Base-by-base conservation (phyloP, 2,797 vertebrate species). In the Tragelaphus eurycerus region DNA sequence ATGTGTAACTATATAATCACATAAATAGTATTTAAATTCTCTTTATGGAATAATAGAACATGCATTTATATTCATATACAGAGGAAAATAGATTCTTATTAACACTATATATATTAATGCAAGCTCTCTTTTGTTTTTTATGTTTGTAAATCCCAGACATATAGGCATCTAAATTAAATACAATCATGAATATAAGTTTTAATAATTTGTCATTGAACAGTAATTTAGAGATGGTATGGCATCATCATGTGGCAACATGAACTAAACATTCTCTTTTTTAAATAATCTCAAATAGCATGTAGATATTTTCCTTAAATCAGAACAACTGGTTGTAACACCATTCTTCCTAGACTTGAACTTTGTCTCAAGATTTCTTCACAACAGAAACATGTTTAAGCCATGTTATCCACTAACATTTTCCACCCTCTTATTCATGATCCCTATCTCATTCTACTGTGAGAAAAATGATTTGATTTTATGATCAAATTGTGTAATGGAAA, bases 111-210 rank as follows among this genome's bases (percentile, higher is more conserved):
- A 14, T 94, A 89, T 91, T 94, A 86, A 29, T 90, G 4, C 1
- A 86, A 76, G 31, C 59, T 92, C 43, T 83, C 29, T n/a, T 71
- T 12, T 74, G 29, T 85, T 95, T 95, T 92, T 43, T 71, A 82
- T 90, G 14, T 93, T 92, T 96, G 38, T 2, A 95, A 62, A 90
- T 96, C 19, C 2, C 46, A 89, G 48, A 84, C 43, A 90, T 55
- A 2, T 34, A 81, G 67, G 4, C 17, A 85, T 78, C 34, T 52
- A 93, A 84, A 64, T 86, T 50, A n/a, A 93, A 86, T 81, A 83
- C 84, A 96, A 93, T 4, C 29, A 78, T 46, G 84, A 97, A 82
- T 31, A 86, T 92, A 90, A 79, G 79, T 93, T 97, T 96, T 74
- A 96, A 54, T 93, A 86, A 59, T 98, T 93, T 97, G 23, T 93